phyloP scores from a whole-genome alignment of 2,888 invertebrate species.

The Drosophila picticornis region DNA sequence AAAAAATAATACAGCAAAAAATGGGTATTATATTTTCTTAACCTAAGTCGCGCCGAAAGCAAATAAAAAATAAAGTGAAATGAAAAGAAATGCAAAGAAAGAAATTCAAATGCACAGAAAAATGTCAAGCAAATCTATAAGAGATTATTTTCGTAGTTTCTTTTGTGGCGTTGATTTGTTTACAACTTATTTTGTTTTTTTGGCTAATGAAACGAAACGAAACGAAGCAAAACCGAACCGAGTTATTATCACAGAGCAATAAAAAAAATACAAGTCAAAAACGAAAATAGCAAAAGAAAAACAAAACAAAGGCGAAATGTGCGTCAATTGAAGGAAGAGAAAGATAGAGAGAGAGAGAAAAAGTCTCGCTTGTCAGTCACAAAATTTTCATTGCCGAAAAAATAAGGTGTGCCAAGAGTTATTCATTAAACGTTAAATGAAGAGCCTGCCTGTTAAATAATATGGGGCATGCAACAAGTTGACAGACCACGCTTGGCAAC shows the following conservation, averaged over 20 bases:
- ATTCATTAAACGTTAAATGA: conserved; percentile 18
- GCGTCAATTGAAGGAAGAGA: conserved; percentile 44
- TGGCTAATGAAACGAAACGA: conserved; percentile 62
- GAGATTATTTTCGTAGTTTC: conserved; percentile 81
- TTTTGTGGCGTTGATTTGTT: conserved; percentile 80
- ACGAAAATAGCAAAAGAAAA: conserved; percentile 61
- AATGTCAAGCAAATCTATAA: conserved; percentile 64
- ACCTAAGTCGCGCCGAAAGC: conserved; percentile 54
- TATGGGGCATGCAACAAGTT: conserved; percentile 25
- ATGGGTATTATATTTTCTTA: conserved; percentile 49
- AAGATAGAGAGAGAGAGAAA: background rate
- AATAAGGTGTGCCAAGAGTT: conserved; percentile 32
- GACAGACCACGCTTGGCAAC: conserved; percentile 1
- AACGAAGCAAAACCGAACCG: conserved; percentile 31
- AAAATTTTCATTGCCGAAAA: conserved; percentile 41
- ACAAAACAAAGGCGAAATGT: conserved; percentile 58
- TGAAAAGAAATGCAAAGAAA: conserved; percentile 1
- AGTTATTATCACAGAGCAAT: conserved; percentile 70
- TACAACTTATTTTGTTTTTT: conserved; percentile 75
- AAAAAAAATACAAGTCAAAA: conserved; percentile 51
- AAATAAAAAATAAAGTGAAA: conserved; percentile 20
- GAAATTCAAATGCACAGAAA: conserved; percentile 24
- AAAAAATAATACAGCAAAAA: conserved; percentile 28
- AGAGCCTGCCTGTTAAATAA: conserved; percentile 10
- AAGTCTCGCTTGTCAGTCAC: conserved; percentile 2